Conservation (phyloP, 2,888 invertebrate species). For the Julus scandinavius region DNA sequence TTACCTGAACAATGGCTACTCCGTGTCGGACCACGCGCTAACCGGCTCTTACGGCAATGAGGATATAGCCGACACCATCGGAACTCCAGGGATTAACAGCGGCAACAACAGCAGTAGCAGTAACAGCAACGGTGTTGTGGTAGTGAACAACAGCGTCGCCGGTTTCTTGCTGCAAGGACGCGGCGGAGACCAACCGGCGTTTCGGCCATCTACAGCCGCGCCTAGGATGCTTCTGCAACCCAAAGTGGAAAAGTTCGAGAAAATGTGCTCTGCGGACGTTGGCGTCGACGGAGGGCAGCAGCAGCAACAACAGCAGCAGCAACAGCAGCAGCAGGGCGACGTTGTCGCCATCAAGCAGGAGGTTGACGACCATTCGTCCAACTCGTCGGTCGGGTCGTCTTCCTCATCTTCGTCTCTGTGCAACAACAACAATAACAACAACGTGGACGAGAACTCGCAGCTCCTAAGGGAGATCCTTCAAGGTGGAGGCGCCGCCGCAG, state of each 20-base stretch:
- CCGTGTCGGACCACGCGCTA: neutral
- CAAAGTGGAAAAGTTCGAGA: neutral
- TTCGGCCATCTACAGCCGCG: too few relatives aligned
- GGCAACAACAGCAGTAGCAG: neutral
- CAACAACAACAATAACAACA: constrained; percentile 67
- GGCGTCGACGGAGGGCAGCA: neutral
- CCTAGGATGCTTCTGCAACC: neutral
- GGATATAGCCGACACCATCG: neutral
- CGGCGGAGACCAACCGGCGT: neutral
- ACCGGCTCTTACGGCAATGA: neutral
- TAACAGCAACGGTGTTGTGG: neutral
- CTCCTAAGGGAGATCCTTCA: constrained; percentile 91
- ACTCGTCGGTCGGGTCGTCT: constrained; percentile 19
- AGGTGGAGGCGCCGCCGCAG: constrained; percentile 82
- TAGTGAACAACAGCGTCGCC: neutral
- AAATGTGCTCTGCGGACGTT: neutral
- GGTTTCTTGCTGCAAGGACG: neutral
- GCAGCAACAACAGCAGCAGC: neutral
- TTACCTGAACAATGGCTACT: constrained; percentile 4
- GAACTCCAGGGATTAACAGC: neutral
- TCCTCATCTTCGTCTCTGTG: constrained; percentile 1
- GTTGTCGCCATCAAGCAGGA: neutral
- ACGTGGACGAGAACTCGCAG: constrained; percentile 68
- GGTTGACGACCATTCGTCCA: neutral
- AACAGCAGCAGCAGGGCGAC: neutral